phyloP scores from a whole-genome alignment of 2,888 invertebrate genomes.

The Lepidocyrtoides sp. region DNA sequence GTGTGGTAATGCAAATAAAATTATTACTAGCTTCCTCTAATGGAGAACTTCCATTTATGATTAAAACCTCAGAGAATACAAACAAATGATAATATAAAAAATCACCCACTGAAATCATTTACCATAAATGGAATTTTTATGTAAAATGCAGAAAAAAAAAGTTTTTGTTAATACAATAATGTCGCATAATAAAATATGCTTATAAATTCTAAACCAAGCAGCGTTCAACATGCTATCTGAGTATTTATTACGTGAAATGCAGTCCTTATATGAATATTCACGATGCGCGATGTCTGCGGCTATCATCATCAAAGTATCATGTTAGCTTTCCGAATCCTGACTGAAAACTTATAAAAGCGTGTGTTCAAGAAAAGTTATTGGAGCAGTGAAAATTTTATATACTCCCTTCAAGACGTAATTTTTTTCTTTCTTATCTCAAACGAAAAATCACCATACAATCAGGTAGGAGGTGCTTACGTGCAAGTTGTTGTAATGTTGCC shows the following conservation, averaged over 20 bases:
- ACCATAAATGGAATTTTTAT: constrained; percentile 69
- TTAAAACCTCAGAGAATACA: neutral
- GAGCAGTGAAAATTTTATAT: constrained; percentile 65
- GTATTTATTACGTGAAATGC: neutral
- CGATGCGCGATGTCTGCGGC: constrained; percentile 8
- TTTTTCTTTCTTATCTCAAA: constrained; percentile 33
- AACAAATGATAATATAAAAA: constrained; percentile 28
- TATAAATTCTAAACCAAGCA: neutral
- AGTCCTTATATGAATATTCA: constrained; percentile 65
- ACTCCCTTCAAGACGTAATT: constrained; percentile 3
- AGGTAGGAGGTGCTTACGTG: constrained; percentile 35
- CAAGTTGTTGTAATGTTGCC: constrained; percentile 14
- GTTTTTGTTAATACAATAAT: constrained; percentile 15
- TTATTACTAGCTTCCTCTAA: neutral
- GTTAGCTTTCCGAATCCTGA: neutral
- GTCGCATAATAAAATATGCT: constrained; percentile 2
- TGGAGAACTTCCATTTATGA: constrained; percentile 8
- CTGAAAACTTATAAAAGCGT: constrained; percentile 51
- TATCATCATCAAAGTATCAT: neutral
- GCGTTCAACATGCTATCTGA: neutral
- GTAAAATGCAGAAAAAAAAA: constrained; percentile 30
- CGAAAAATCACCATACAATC: constrained; percentile 38
- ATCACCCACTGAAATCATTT: constrained; percentile 20
- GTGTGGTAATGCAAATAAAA: neutral
- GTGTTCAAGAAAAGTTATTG: constrained; percentile 49